Evolutionary conservation across 1,140 invertebrate species (phyloP), one percentile per base, ranked within the genome.

Genomic region (Hestina assimilis): DNA sequence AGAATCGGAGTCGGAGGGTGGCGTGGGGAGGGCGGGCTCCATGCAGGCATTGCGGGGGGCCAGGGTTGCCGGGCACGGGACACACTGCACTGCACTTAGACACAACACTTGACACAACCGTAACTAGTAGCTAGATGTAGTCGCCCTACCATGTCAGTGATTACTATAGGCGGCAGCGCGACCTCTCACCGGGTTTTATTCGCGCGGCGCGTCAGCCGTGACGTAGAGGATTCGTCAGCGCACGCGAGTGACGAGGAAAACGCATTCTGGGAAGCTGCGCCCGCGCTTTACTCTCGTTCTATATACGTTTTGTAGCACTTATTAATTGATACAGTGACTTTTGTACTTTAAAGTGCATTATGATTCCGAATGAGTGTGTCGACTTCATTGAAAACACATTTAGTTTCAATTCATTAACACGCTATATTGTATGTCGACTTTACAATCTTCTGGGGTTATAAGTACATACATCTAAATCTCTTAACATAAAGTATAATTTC

Each of bases 251-350:
- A 82, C 73, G 68, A 87, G 84, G 84, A 87, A 87, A 87, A 87
- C 82, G 84, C 72, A 74, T 87, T 87, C 84, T 71, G 69, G 66
- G 83, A 87, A 87, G 71, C 72, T 75, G 68, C 51, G 56, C 61
- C 17, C 51, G 55, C 47, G 42, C 46, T 33, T 33, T 33, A 33
- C 31, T 33, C 12, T 11, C 48, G 11, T 20, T 24, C 12, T 23
- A 7, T 28, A 20, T 21, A 5, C n/a, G 38, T n/a, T 19, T 17
- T 41, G 19, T 21, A 21, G 4, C 35, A 38, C 5, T 12, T 41
- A 19, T 41, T 41, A 33, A 33, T 33, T 33, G 15, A 14, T 33
- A 11, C 6, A 33, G 12, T 33, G 31, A 15, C 12, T 33, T 33
- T 33, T 15, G 31, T 6, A 15, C 31, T 12, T 15, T 33, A 15